Conservation (phyloP, 2,113 vertebrate genomes). For the Clarias gariepinus region DNA sequence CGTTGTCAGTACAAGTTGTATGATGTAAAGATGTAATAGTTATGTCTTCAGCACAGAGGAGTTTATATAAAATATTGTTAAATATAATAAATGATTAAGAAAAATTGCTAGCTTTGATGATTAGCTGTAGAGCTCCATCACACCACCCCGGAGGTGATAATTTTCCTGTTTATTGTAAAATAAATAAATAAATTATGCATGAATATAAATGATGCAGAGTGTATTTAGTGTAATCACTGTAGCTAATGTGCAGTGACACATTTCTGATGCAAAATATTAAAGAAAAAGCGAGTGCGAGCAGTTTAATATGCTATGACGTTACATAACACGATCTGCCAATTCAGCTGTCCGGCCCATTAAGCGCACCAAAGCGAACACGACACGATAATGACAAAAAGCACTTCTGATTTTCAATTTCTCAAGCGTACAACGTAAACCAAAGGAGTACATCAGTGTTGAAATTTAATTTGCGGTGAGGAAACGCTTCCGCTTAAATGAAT, state of each 20-base stretch:
- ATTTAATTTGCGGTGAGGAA: conserved; percentile 22
- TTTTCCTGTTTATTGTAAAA: no score
- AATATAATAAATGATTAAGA: no score
- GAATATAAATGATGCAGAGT: not conserved
- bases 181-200: no score
- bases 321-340: conserved; percentile 21
- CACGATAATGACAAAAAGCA: conserved; percentile 5
- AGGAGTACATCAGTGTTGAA: not conserved
- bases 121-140: no score
- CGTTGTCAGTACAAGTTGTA: no score
- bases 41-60: no score
- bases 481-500: conserved; percentile 17
- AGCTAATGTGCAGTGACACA: not conserved
- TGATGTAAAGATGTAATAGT: no score
- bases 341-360: conserved; percentile 25
- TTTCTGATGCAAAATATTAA: not conserved
- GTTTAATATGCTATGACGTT: conserved; percentile 16
- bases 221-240: not conserved
- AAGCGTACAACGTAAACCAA: not conserved
- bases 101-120: no score
- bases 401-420: conserved; percentile 31
- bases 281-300: not conserved
- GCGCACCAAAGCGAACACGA: not conserved
- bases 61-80: no score
- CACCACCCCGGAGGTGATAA: no score